Conservation (phyloP, 2,113 vertebrate genomes). For the Anoura caudifer region DNA sequence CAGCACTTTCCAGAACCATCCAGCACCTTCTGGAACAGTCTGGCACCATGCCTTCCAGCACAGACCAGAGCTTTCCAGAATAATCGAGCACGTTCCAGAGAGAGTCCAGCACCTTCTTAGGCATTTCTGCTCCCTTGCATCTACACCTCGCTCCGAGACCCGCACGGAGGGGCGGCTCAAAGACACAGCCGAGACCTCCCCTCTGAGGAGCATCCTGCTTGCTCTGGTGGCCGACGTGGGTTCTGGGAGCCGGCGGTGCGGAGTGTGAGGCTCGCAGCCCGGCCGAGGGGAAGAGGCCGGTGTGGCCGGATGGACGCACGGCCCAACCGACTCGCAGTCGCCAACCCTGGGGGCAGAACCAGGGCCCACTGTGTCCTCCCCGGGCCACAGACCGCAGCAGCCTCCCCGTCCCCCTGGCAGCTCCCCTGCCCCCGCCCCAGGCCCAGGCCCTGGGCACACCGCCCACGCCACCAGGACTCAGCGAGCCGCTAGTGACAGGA, state of each 20-base stretch:
- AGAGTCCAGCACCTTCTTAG: not conserved
- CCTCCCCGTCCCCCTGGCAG: accelerated
- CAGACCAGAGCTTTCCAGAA: not conserved
- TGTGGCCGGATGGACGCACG: accelerated
- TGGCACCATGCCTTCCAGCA: not conserved
- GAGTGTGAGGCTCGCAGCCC: not conserved
- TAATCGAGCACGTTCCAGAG: not conserved
- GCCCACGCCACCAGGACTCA: not conserved
- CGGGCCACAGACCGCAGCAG: not conserved
- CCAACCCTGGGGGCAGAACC: not conserved
- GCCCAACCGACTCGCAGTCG: accelerated
- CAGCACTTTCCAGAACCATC: not conserved
- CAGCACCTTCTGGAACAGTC: not conserved
- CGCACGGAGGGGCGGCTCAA: not conserved
- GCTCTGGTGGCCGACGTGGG: not conserved
- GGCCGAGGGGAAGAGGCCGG: not conserved
- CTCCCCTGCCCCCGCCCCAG: not conserved
- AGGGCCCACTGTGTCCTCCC: not conserved
- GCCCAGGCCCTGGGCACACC: not conserved
- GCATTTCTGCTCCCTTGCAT: not conserved
- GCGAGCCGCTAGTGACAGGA: too few relatives aligned
- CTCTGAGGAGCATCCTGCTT: not conserved
- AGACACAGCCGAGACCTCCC: too few relatives aligned
- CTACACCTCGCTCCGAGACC: not conserved
- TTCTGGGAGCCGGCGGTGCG: not conserved